phyloP scores from a whole-genome alignment of 2,888 invertebrate genomes.

The Galeruca laticollis region DNA sequence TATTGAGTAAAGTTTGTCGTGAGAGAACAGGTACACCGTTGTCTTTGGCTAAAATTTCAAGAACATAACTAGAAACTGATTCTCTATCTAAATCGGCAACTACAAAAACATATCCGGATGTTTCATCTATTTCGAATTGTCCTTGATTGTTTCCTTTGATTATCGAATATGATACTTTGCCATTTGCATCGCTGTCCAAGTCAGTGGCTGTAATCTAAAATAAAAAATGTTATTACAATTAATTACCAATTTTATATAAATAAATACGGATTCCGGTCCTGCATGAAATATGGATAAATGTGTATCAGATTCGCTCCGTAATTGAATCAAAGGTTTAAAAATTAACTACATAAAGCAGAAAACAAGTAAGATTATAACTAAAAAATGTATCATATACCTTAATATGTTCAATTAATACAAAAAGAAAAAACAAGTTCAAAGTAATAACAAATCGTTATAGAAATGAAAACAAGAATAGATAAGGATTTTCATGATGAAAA shows the following conservation, averaged over 20 bases:
- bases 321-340: too few relatives aligned
- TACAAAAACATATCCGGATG: conserved; percentile 83
- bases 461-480: too few relatives aligned
- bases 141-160: conserved; percentile 80
- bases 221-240: neutral
- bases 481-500: too few relatives aligned
- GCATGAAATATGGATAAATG: too few relatives aligned
- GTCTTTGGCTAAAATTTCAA: conserved; percentile 87
- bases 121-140: conserved; percentile 83
- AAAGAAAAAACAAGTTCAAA: too few relatives aligned
- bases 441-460: too few relatives aligned
- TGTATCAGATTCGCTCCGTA: too few relatives aligned
- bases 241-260: neutral
- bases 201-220: conserved; percentile 81
- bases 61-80: conserved; percentile 78
- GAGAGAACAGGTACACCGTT: conserved; percentile 83
- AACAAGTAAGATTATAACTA: too few relatives aligned
- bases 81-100: conserved; percentile 86
- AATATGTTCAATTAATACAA: too few relatives aligned
- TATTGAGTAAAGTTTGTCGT: conserved; percentile 78
- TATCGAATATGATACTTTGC: conserved; percentile 82
- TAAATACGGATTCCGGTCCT: too few relatives aligned
- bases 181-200: conserved; percentile 85
- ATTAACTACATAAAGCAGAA: too few relatives aligned
- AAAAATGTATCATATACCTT: too few relatives aligned